phyloP scores from a whole-genome alignment of 2,797 vertebrate species.

The Ciconia nigra region DNA sequence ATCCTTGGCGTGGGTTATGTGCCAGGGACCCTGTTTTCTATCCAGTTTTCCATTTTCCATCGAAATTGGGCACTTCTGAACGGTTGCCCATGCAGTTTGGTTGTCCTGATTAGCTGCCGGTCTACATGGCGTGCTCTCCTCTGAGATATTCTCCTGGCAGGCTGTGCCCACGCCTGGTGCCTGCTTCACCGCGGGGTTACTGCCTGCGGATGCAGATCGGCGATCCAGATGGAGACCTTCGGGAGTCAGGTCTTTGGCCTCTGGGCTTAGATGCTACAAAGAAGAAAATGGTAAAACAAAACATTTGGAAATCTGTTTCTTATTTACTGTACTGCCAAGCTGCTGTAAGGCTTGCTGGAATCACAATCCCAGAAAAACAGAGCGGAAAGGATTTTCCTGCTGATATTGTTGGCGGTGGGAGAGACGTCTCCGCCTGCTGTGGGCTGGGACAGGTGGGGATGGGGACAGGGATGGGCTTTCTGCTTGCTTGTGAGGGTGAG shows the following conservation, averaged over 20 bases:
- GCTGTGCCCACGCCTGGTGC: neutral
- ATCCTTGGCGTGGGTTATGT: neutral
- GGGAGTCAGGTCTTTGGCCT: neutral
- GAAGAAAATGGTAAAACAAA: neutral
- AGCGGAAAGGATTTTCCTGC: neutral
- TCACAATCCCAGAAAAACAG: neutral
- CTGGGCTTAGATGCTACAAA: neutral
- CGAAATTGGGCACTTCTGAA: neutral
- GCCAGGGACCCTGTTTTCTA: neutral
- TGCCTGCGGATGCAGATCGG: neutral
- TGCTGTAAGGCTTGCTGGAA: neutral
- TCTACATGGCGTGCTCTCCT: fast-evolving
- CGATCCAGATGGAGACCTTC: neutral
- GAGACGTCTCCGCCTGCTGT: neutral
- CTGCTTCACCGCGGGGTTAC: fast-evolving
- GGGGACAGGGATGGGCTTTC: neutral
- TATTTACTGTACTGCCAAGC: slow-evolving; percentile 41
- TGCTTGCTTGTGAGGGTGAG: neutral
- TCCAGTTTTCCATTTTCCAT: neutral
- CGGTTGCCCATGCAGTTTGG: neutral
- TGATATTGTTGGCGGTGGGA: neutral
- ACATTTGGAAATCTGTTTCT: slow-evolving; percentile 39
- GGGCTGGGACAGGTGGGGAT: neutral
- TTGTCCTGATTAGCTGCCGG: neutral
- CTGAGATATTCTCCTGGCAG: neutral